A percentile compares a stretch with the other conserved stretches of the same genome.
These are phyloP conservation scores for Xenotilapia longispinis DNA, from an alignment of 2,113 vertebrate species.

Conservation along the genomic window DNA sequence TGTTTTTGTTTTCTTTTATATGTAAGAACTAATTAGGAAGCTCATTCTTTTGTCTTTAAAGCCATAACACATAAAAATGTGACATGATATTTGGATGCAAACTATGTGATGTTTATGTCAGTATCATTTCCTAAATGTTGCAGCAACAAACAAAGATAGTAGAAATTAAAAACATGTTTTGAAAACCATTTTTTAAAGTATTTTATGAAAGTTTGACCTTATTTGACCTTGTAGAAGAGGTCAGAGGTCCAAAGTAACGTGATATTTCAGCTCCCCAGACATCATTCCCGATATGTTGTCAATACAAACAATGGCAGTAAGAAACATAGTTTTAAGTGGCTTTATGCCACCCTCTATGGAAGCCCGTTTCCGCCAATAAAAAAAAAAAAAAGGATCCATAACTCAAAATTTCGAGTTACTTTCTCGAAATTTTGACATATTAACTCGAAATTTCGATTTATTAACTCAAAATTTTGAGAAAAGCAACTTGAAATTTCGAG, in stretches of 20 bases:
- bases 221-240: background rate
- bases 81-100: fast-evolving
- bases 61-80: background rate
- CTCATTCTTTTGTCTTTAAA: background rate
- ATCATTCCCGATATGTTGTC: background rate
- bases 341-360: background rate
- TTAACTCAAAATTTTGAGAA: too few relatives aligned
- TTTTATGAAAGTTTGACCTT: fast-evolving
- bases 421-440: too few relatives aligned
- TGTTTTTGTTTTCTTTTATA: background rate
- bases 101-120: background rate
- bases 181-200: fast-evolving
- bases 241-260: fast-evolving
- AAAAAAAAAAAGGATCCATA: too few relatives aligned
- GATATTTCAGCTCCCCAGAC: fast-evolving
- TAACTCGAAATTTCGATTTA: too few relatives aligned
- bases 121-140: background rate
- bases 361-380: too few relatives aligned
- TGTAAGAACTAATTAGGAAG: background rate
- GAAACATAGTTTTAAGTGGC: background rate
- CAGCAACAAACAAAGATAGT: background rate
- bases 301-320: background rate
- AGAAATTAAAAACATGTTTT: background rate
- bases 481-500: too few relatives aligned
- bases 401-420: too few relatives aligned